phyloP scores from a whole-genome alignment of 2,888 invertebrate genomes.

The Drosophila meridionalis region DNA sequence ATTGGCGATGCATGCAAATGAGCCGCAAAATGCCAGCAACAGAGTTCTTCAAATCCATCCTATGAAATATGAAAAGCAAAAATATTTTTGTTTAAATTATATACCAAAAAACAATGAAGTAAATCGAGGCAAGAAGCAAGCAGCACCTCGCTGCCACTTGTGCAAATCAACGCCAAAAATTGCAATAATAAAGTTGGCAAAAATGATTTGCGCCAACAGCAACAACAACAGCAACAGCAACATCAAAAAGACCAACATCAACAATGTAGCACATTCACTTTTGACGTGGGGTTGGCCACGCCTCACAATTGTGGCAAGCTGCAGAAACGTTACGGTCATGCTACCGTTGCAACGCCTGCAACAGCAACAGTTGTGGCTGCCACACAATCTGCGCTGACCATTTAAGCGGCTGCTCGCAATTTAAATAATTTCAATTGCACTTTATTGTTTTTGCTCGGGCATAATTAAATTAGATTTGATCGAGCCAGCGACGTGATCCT shows the following conservation, averaged over 20 bases:
- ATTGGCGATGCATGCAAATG: slow-evolving; percentile 64
- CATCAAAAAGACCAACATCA: slow-evolving; percentile 8
- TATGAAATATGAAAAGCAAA: slow-evolving; percentile 52
- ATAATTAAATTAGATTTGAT: slow-evolving; percentile 57
- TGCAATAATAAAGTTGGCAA: slow-evolving; percentile 70
- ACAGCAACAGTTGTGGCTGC: slow-evolving; percentile 22
- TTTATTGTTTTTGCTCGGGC: slow-evolving; percentile 25
- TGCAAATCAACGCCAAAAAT: slow-evolving; percentile 61
- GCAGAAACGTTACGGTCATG: slow-evolving; percentile 35
- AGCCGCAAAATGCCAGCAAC: slow-evolving; percentile 35
- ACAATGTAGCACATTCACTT: slow-evolving; percentile 73
- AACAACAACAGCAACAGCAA: slow-evolving; percentile 9
- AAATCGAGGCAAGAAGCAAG: slow-evolving; percentile 38
- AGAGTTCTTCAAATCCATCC: slow-evolving; percentile 52
- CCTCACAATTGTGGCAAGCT: slow-evolving; percentile 63
- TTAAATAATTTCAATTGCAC: slow-evolving; percentile 58
- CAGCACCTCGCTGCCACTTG: slow-evolving; percentile 40
- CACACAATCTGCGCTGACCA: slow-evolving; percentile 49
- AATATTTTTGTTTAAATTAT: neutral
- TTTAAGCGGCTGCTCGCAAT: slow-evolving; percentile 45
- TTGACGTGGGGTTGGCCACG: slow-evolving; percentile 65
- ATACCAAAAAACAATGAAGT: slow-evolving; percentile 11
- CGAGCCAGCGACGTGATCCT: slow-evolving; percentile 21
- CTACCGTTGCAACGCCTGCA: slow-evolving; percentile 54
- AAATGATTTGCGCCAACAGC: slow-evolving; percentile 58